Evolutionary conservation across 2,888 invertebrate species (phyloP).

Genomic region (Agrochola macilenta): DNA sequence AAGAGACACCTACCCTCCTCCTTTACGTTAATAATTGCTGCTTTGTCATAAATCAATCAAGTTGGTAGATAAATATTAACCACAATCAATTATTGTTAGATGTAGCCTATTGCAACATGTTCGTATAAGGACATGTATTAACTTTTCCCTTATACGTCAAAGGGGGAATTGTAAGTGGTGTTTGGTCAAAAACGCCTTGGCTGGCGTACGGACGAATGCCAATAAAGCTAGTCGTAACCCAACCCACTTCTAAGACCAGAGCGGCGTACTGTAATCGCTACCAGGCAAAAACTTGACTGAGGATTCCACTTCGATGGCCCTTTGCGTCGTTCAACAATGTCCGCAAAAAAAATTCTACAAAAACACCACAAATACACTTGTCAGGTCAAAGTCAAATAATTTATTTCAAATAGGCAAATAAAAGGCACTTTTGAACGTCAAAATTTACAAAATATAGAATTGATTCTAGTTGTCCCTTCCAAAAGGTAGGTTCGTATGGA

Average conservation of each 20-base stretch:
- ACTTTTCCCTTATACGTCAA: slow-evolving; percentile 72
- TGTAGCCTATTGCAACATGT: slow-evolving; percentile 52
- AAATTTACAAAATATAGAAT: too few relatives aligned
- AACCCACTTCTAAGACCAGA: slow-evolving; percentile 76
- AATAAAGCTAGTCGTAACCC: slow-evolving; percentile 81
- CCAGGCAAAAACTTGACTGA: slow-evolving; percentile 80
- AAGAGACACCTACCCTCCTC: too few relatives aligned
- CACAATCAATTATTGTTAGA: slow-evolving; percentile 47
- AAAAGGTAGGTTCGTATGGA: too few relatives aligned
- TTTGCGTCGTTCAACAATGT: slow-evolving; percentile 69
- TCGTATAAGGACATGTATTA: slow-evolving; percentile 71
- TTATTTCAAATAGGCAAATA: too few relatives aligned
- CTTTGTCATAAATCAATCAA: slow-evolving; percentile 31
- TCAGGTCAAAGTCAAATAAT: too few relatives aligned
- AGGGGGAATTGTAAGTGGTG: slow-evolving; percentile 71
- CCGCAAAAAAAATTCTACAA: slow-evolving; percentile 61
- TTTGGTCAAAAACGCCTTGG: slow-evolving; percentile 73
- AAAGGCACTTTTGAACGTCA: too few relatives aligned
- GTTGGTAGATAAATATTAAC: slow-evolving; percentile 21
- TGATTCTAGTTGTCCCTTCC: too few relatives aligned
- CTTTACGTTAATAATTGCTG: too few relatives aligned
- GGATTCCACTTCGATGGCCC: slow-evolving; percentile 71
- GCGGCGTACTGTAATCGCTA: slow-evolving; percentile 81
- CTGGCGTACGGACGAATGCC: slow-evolving; percentile 73
- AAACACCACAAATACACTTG: too few relatives aligned